A percentile compares a stretch with the other conserved stretches of the same genome.
Evolutionary conservation across 2,113 vertebrate species (phyloP).

Genomic region (Rissa tridactyla): DNA sequence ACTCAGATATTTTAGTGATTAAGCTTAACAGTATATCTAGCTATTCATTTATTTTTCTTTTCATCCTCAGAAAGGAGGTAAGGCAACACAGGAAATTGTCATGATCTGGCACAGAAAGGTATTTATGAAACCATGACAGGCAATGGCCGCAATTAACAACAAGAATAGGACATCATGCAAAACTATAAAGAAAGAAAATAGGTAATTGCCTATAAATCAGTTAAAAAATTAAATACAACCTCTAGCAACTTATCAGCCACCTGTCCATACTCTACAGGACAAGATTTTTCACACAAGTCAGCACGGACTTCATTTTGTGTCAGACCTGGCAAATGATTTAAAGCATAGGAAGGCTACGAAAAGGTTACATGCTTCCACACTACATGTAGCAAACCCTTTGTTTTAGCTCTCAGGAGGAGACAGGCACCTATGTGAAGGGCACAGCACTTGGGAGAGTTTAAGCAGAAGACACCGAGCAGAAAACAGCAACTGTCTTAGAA

Average conservation of each 20-base stretch:
- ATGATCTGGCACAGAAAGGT: neutral
- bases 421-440: neutral
- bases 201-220: neutral
- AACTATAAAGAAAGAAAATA: neutral
- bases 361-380: neutral
- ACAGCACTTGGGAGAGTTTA: neutral
- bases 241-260: neutral
- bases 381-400: neutral
- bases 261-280: neutral
- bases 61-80: neutral
- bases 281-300: neutral
- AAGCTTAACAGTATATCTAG: neutral
- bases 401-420: neutral
- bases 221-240: neutral
- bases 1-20: neutral
- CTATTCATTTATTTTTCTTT: neutral
- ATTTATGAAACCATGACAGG: fast-evolving
- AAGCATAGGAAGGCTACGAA: neutral
- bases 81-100: neutral
- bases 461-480: neutral
- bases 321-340: neutral
- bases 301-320: neutral
- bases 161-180: neutral
- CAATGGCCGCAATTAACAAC: fast-evolving
- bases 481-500: neutral